Conservation (phyloP, 2,797 vertebrate genomes). For the Tapera naevia region DNA sequence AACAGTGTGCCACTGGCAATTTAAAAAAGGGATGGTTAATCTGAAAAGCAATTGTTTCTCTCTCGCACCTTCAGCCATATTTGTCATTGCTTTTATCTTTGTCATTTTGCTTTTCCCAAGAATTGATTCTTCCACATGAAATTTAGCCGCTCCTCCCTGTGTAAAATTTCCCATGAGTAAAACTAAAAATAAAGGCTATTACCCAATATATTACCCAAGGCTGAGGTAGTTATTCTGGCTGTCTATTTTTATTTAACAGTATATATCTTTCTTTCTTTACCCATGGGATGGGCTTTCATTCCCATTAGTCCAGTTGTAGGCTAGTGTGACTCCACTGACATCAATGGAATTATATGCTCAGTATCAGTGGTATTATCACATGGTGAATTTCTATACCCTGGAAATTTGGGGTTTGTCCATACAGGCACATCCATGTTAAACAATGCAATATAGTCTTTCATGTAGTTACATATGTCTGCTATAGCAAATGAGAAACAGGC, state of each 20-base stretch:
- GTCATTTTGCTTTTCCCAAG: conserved; percentile 23
- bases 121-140: conserved; percentile 43
- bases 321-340: background rate
- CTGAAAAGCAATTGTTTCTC: conserved; percentile 35
- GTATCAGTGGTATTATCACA: background rate
- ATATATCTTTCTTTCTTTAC: conserved; percentile 26
- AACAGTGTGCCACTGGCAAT: background rate
- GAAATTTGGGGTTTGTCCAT: conserved; percentile 13
- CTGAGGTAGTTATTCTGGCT: conserved; percentile 10
- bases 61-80: conserved; percentile 15
- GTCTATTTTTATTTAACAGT: conserved; percentile 56
- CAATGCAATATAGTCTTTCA: background rate
- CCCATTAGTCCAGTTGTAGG: background rate
- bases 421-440: background rate
- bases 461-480: background rate
- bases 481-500: conserved; percentile 3
- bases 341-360: background rate
- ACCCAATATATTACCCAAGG: background rate
- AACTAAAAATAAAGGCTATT: conserved; percentile 30
- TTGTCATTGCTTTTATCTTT: conserved; percentile 32
- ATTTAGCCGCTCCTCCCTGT: background rate
- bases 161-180: conserved; percentile 44
- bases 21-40: conserved; percentile 17
- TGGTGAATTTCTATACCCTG: background rate
- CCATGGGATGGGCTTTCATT: background rate